Evolutionary conservation across 2,888 invertebrate species (phyloP), one percentile per base, ranked within the genome.

Genomic region (Clostera curtula): DNA sequence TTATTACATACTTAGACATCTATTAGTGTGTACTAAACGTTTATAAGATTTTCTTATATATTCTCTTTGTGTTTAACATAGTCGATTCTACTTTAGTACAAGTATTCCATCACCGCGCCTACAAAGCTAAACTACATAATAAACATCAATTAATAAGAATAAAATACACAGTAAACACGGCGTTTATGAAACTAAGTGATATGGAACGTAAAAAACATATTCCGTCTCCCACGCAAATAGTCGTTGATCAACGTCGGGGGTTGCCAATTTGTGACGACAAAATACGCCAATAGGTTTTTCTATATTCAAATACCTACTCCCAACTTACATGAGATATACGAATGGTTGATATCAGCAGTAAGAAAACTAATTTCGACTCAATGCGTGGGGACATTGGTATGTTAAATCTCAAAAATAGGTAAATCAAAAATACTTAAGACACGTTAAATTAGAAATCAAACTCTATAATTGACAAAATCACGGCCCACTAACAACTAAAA

Each of bases 391-490:
- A n/a, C n/a, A n/a, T n/a, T n/a, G n/a, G 13, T 13, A 13, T 20
- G 43, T 38, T 47, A 51, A 64, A 67, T 64, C 59, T 63, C 65
- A 43, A 45, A n/a, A 31, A 54, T 58, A 60, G 47, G 57, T 57
- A 58, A 64, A 67, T 61, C 67, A 54, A 60, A 54, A n/a, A n/a
- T n/a, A 38, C 31, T 30, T 39, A 34, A 36, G 32, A 48, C 35
- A 34, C 53, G 38, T 44, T 53, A 42, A 13, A 15, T n/a, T 23
- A 20, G 11, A 43, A 55, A 42, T 63, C 49, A 58, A 65, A 57
- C 55, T 54, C 48, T 44, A 49, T 76, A 79, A 80, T 79, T 80
- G 80, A 82, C 79, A 59, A 67, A 69, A 71, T 59, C 60, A 69
- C 66, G 59, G 57, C 63, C 64, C 55, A 47, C 29, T 57, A 60